These are phyloP conservation scores for Liposcelis brunnea DNA, from an alignment of 2,888 invertebrate genomes.

Conservation along the genomic window DNA sequence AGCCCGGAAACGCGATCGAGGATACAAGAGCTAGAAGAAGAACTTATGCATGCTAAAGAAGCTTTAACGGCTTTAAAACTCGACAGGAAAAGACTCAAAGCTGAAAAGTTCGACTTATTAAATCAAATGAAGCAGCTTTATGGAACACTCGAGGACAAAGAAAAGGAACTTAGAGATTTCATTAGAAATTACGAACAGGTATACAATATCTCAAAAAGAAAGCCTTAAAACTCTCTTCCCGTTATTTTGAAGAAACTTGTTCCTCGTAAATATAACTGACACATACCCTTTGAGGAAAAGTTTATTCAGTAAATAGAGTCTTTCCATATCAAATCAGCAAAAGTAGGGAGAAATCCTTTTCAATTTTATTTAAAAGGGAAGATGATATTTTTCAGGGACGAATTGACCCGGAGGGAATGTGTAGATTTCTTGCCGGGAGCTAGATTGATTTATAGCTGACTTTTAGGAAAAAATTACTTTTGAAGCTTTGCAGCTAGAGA, in stretches of 20 bases:
- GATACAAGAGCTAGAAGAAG: constrained; percentile 47
- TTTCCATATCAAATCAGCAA: too few relatives aligned
- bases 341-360: too few relatives aligned
- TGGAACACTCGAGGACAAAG: constrained; percentile 84
- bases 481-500: too few relatives aligned
- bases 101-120: constrained; percentile 82
- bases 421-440: too few relatives aligned
- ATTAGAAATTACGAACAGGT: constrained; percentile 89
- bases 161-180: constrained; percentile 81
- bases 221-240: constrained; percentile 11
- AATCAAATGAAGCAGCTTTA: constrained; percentile 92
- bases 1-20: constrained; percentile 28
- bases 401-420: too few relatives aligned
- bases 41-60: constrained; percentile 61
- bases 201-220: too few relatives aligned
- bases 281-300: too few relatives aligned
- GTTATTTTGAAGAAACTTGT: constrained; percentile 15
- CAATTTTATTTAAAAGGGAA: too few relatives aligned
- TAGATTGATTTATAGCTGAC: too few relatives aligned
- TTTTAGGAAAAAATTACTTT: too few relatives aligned
- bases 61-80: constrained; percentile 63
- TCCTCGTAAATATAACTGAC: constrained; percentile 7
- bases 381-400: too few relatives aligned
- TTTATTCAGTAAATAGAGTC: too few relatives aligned
- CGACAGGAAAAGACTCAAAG: constrained; percentile 77